Conservation (phyloP, 2,113 vertebrate genomes). For the Eurypyga helias region DNA sequence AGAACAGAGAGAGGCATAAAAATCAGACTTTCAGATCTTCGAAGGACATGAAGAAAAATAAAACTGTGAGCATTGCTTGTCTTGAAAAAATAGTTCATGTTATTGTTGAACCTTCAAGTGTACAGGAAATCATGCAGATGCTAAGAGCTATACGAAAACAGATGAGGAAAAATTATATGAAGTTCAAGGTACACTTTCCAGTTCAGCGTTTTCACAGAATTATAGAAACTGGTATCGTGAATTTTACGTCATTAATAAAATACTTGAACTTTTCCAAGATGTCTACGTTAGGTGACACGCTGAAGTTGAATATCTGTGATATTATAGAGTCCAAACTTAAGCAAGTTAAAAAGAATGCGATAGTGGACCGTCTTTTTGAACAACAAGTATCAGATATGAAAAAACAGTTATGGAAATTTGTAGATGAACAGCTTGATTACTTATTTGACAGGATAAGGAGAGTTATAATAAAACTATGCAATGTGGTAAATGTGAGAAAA, state of each 20-base stretch:
- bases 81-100: conserved; percentile 81
- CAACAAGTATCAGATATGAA: conserved; percentile 91
- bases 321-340: conserved; percentile 84
- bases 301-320: conserved; percentile 86
- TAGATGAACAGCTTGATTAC: conserved; percentile 90
- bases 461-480: conserved; percentile 78
- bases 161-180: conserved; percentile 94
- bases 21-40: conserved; percentile 43
- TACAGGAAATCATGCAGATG: conserved; percentile 89
- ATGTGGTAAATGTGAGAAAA: conserved; percentile 54
- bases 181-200: conserved; percentile 92
- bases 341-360: conserved; percentile 88
- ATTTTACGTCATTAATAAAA: conserved; percentile 88
- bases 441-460: conserved; percentile 86
- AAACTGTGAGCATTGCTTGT: conserved; percentile 65
- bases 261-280: conserved; percentile 84
- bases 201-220: conserved; percentile 88
- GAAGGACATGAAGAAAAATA: conserved; percentile 63
- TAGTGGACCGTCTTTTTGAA: conserved; percentile 93
- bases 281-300: conserved; percentile 73
- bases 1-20: conserved; percentile 53
- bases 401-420: conserved; percentile 93
- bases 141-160: conserved; percentile 84
- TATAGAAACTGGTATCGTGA: conserved; percentile 88
- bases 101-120: conserved; percentile 74